Conservation (phyloP, 1,140 invertebrate genomes). For the Drosophila subobscura region DNA sequence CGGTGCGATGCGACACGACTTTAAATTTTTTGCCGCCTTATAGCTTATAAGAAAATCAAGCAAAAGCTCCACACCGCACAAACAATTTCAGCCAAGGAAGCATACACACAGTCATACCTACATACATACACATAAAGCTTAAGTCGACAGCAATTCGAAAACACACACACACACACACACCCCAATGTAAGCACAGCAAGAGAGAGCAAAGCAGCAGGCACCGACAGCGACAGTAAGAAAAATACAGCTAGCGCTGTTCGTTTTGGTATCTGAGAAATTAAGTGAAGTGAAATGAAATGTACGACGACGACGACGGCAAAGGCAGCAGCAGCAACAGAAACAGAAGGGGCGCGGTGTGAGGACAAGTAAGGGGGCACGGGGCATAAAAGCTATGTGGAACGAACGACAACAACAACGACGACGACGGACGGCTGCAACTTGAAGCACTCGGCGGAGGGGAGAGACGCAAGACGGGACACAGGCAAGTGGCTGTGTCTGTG, state of each 20-base stretch:
- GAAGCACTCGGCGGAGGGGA: conserved; percentile 47
- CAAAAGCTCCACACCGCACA: conserved; percentile 47
- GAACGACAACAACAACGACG: conserved; percentile 48
- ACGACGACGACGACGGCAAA: conserved; percentile 76
- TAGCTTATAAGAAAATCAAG: conserved; percentile 62
- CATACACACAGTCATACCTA: conserved; percentile 7
- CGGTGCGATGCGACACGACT: conserved; percentile 54
- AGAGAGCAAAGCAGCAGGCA: conserved; percentile 2
- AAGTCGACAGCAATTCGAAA: conserved; percentile 81
- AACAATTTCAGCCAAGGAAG: conserved; percentile 30
- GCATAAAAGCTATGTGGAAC: conserved; percentile 76
- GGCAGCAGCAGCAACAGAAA: conserved; percentile 54
- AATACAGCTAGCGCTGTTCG: conserved; percentile 70
- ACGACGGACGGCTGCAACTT: conserved; percentile 65
- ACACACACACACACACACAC: conserved; percentile 59
- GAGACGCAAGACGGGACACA: conserved; percentile 29
- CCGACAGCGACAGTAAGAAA: conserved; percentile 56
- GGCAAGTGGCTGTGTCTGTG: conserved; percentile 40
- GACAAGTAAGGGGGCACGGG: conserved; percentile 43
- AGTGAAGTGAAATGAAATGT: conserved; percentile 82
- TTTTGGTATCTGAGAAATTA: conserved; percentile 82
- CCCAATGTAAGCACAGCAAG: conserved; percentile 29
- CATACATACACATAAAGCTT: conserved; percentile 63
- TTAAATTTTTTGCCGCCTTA: conserved; percentile 64
- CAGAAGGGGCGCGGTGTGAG: conserved; percentile 37